A percentile compares a stretch with the other conserved stretches of the same genome.
These are phyloP conservation scores for Zaprionus kolodkinae DNA, from an alignment of 1,140 invertebrate species.

Conservation along the genomic window DNA sequence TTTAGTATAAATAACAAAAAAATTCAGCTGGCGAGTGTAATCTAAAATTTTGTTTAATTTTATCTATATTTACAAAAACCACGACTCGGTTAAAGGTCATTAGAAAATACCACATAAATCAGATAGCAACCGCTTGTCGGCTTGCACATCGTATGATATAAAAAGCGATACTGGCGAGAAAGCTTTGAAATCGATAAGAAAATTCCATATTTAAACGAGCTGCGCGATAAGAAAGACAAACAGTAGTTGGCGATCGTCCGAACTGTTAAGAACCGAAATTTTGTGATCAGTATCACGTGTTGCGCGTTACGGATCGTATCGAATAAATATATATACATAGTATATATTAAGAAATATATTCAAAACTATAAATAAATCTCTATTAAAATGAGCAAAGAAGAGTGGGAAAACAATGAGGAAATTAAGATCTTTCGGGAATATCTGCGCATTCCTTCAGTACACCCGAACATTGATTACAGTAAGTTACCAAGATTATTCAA, in stretches of 20 bases:
- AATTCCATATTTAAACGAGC: constrained; percentile 21
- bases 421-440: constrained; percentile 93
- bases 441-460: constrained; percentile 91
- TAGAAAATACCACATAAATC: constrained; percentile 84
- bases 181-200: constrained; percentile 14
- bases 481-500: constrained; percentile 12
- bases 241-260: constrained; percentile 22
- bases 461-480: constrained; percentile 91
- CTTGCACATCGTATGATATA: constrained; percentile 59
- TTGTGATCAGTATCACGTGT: constrained; percentile 87
- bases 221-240: constrained; percentile 24
- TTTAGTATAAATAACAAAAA: not conserved
- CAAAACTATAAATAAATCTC: constrained; percentile 85
- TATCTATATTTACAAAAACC: constrained; percentile 8
- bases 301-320: not conserved
- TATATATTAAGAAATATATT: not conserved
- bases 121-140: constrained; percentile 89
- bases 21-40: not conserved
- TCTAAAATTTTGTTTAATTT: not conserved
- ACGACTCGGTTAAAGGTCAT: constrained; percentile 29
- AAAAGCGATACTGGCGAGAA: constrained; percentile 83
- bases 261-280: constrained; percentile 68
- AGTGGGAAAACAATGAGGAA: constrained; percentile 87
- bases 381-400: constrained; percentile 44
- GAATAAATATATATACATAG: not conserved